Evolutionary conservation across 2,888 invertebrate genomes (phyloP).

Genomic region (Caradrina kadenii): DNA sequence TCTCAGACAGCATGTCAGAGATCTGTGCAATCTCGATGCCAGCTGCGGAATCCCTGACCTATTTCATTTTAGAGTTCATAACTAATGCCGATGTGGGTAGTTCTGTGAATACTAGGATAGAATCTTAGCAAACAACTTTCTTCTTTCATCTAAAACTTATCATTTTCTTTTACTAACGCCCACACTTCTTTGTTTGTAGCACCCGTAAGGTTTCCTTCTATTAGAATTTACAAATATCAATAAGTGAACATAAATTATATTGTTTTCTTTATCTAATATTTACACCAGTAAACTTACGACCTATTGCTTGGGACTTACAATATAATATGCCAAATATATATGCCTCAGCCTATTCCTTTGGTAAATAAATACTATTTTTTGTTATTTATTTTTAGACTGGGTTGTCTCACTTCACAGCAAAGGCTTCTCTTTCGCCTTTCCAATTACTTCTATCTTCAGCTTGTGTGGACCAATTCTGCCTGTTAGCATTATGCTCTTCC

Average conservation of each 20-base stretch:
- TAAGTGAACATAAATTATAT: neutral
- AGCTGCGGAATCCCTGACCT: conserved; percentile 57
- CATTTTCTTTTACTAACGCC: neutral
- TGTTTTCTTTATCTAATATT: neutral
- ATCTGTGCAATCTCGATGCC: conserved; percentile 53
- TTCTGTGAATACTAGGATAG: conserved; percentile 26
- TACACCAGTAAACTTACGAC: too few relatives aligned
- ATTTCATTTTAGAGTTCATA: conserved; percentile 52
- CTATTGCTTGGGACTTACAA: neutral
- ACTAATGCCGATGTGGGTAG: conserved; percentile 34
- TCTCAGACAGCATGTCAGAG: conserved; percentile 51
- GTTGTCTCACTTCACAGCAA: neutral
- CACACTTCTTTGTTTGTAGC: neutral
- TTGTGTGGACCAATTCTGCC: neutral
- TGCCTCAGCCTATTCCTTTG: neutral
- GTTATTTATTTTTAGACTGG: neutral
- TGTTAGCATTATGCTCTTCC: neutral
- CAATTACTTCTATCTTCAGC: too few relatives aligned
- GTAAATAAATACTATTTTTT: neutral
- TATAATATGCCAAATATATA: neutral
- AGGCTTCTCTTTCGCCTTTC: neutral
- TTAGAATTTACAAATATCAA: neutral
- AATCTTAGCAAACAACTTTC: conserved; percentile 11
- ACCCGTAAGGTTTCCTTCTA: neutral
- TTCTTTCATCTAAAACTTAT: neutral